Base-by-base conservation (phyloP, 2,113 vertebrate species). In the Heterochromis multidens region DNA sequence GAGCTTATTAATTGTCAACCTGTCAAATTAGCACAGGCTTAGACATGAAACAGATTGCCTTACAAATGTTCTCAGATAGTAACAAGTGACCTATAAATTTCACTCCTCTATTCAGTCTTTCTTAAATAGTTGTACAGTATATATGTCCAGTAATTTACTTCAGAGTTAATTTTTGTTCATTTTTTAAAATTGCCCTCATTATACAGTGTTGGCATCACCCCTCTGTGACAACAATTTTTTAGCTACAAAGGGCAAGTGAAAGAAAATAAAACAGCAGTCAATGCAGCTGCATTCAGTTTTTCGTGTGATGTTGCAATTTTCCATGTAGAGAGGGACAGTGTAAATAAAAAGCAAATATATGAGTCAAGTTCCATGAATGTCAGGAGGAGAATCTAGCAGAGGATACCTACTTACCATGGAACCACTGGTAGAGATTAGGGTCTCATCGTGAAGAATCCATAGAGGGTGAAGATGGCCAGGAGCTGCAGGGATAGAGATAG, bases 381-480 rank as follows among this genome's bases (percentile, higher is more conserved):
- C 57, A 59, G 49, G 14, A 27, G 65, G 49, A 79, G 72, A 88
- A 77, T 91, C 54, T 80, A 79, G 67, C 49, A 13, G 56, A 87
- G 80, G 76, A 88, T 81, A 82, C 84, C 88, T 79, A 93, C 91
- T 94, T 89, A 93, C 92, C 90, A 78, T 84, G 81, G 85, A 88
- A 80, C 85, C 83, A 92, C 79, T 94, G 85, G 82, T 84, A 81
- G 82, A 95, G 90, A 95, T 96, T 86, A 95, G 87, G 92, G 88
- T 91, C 84, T 84, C 93, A 87, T 91, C 88, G 74, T 84, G 83
- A 85, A 90, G 93, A 89, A 94, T 83, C 85, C 93, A 89, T 82
- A 82, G 87, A 91, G 94, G 90, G 88, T 86, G 88, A 92, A 91
- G 92, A 92, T 87, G 86, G 94, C 90, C 91, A 95, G 90, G 85